Conservation (phyloP, 2,113 vertebrate species). For the Pterophyllum scalare region DNA sequence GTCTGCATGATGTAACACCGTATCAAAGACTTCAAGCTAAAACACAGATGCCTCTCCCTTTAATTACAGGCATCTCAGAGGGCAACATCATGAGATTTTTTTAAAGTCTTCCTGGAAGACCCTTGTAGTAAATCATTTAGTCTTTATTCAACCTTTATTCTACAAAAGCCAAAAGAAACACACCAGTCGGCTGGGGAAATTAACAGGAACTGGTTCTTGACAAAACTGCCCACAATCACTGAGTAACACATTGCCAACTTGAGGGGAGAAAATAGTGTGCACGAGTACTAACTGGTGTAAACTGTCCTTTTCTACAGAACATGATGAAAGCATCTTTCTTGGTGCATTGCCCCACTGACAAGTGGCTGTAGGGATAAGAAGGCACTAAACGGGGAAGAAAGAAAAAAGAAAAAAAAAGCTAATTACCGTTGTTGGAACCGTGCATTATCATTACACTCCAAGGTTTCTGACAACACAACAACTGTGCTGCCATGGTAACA, state of each 20-base stretch:
- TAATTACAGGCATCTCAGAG: constrained; percentile 40
- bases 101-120: constrained; percentile 41
- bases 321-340: constrained; percentile 29
- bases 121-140: constrained; percentile 31
- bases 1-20: background rate
- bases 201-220: constrained; percentile 31
- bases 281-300: background rate
- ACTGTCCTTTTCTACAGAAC: constrained; percentile 9
- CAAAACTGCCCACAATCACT: constrained; percentile 42
- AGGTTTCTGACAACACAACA: constrained; percentile 65
- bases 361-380: constrained; percentile 14
- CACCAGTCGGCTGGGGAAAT: constrained; percentile 26
- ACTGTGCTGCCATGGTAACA: constrained; percentile 70
- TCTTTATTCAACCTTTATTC: constrained; percentile 21
- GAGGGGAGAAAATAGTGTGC: background rate
- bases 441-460: constrained; percentile 66
- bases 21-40: constrained; percentile 1
- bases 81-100: constrained; percentile 35
- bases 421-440: constrained; percentile 65
- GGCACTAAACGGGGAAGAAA: constrained; percentile 8
- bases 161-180: constrained; percentile 28
- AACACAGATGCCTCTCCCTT: constrained; percentile 28
- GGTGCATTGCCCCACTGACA: background rate
- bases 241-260: constrained; percentile 37
- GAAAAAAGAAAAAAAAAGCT: constrained; percentile 38